Evolutionary conservation across 2,888 invertebrate genomes (phyloP), one percentile per base, ranked within the genome.

Genomic region (Spicauda simplicius): DNA sequence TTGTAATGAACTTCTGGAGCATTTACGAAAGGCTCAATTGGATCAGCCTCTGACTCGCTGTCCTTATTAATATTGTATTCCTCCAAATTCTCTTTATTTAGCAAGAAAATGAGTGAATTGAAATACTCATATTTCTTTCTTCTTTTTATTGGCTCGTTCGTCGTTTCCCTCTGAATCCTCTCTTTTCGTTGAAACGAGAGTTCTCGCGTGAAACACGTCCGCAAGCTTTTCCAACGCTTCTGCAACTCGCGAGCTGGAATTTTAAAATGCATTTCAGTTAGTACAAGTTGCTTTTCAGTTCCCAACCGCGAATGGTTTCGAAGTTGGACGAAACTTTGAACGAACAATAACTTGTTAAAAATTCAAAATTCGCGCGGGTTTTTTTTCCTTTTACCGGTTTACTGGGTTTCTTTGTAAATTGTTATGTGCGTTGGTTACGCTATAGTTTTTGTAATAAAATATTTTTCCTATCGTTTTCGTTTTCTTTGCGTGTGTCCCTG

Each of bases 161-260:
- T 73, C 10, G 11, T 50, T 48, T 78, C 77, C n/a, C 68, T 71
- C 33, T 76, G 75, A n/a, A 67, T 11, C 8, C 70, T 69, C 50
- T 86, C 84, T 71, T 78, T 84, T 66, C 76, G 83, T 62, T 85
- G 84, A 3, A 78, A 45, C 0, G 72, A 64, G 0, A 86, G 67
- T 74, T 89, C 85, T 73, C 87, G 77, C 2, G 82, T 77, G 79
- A 87, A 88, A 68, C 84, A 87, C 2, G 86, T 86, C 56, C 86
- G 77, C 6, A 86, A 80, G 60, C 82, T 87, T 67, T 86, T 88
- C 86, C 85, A 87, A 7, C 86, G 82, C 68, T 77, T 83, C 67
- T 85, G 82, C 0, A 88, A 70, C 69, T 86, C 83, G 68, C 80
- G 77, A 59, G 75, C 84, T 85, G 78, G 58, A 83, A 77, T 60